Evolutionary conservation across 2,113 vertebrate species (phyloP), one percentile per base, ranked within the genome.

Genomic region (Pomatorhinus ruficollis): DNA sequence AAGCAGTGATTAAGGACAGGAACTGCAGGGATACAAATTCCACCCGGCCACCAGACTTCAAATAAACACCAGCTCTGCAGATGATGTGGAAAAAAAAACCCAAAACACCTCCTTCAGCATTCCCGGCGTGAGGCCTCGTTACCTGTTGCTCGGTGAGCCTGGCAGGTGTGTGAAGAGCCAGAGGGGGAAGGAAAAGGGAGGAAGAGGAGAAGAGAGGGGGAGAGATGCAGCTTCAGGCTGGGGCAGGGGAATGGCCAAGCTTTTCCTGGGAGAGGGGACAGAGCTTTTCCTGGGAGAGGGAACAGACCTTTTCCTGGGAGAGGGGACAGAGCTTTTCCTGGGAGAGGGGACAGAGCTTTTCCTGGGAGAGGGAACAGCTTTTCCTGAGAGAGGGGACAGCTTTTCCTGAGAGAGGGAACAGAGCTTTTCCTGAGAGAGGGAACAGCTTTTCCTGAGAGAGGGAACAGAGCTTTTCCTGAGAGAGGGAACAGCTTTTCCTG

Each of bases 1-100:
- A n/a, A n/a, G n/a, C 75, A 25, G 83, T 93, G 97, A 94, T 97
- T 97, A 95, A 95, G 94, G 85, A 90, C 89, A 96, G 97, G 96
- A 97, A 97, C 96, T 74, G 83, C 45, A 14, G 71, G 91, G 89
- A 97, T 82, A 89, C 65, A 90, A 83, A 89, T 97, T 97, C 93
- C 87, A 94, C 91, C 76, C 61, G 3, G 68, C 59, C 83, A 94
- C 86, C 86, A 21, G 50, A 76, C 90, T 95, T 96, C 87, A 91
- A 97, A 91, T 97, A 97, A 97, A 97, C 92, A 97, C 37, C 80
- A 89, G 88, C 84, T 66, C 82, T 20, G 44, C 83, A 50, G 91
- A 92, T 5, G 11, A 54, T 21, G 70, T 76, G 86, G 90, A 6
- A 83, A 89, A 66, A 89, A 84, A 33, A 56, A 21, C 11, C 39